phyloP scores from a whole-genome alignment of 1,140 invertebrate species.

The Akabosia matsudoensis region DNA sequence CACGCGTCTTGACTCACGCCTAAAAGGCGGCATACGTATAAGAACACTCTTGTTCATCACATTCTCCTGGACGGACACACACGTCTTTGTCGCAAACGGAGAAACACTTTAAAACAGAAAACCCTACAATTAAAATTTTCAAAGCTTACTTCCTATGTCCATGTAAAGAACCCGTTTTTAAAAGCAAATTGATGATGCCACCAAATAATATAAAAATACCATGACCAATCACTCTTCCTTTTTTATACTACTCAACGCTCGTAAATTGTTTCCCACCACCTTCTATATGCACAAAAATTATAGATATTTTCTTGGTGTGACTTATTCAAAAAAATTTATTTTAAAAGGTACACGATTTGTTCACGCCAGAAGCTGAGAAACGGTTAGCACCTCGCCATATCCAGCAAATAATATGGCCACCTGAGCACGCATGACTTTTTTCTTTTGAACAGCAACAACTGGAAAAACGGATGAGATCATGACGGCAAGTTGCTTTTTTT shows the following conservation, averaged over 20 bases:
- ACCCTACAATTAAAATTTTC: background rate
- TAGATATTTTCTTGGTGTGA: background rate
- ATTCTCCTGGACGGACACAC: background rate
- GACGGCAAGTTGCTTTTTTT: background rate
- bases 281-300: background rate
- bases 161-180: background rate
- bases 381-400: slow-evolving; percentile 8
- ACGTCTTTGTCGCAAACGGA: background rate
- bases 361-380: slow-evolving; percentile 11
- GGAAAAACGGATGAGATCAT: slow-evolving; percentile 12
- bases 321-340: background rate
- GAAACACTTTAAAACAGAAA: background rate
- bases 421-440: slow-evolving; percentile 19
- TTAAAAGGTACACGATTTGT: background rate
- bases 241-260: background rate
- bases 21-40: background rate
- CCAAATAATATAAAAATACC: slow-evolving; percentile 10
- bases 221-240: background rate
- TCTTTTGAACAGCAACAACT: background rate
- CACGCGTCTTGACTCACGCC: background rate
- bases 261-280: background rate
- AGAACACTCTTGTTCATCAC: background rate
- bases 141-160: background rate
- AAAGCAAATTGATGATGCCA: background rate
- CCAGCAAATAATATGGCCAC: background rate